Conservation (phyloP, 2,797 vertebrate species). For the Aldrovandia affinis region DNA sequence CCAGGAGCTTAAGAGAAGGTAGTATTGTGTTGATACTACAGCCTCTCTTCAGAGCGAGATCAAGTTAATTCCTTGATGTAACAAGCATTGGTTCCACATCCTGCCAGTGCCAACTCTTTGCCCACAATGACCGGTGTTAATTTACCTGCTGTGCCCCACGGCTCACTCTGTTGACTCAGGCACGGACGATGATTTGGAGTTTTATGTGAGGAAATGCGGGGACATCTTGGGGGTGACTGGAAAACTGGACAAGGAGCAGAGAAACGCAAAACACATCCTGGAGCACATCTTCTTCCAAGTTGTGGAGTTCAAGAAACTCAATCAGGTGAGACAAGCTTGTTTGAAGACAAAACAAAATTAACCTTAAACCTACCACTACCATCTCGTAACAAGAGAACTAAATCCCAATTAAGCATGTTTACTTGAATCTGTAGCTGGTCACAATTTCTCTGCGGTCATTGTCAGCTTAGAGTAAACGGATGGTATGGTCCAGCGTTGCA, state of each 20-base stretch:
- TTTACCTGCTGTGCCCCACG: neutral
- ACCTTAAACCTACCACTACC: neutral
- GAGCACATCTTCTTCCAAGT: slow-evolving; percentile 96
- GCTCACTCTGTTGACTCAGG: slow-evolving; percentile 65
- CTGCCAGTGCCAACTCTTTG: neutral
- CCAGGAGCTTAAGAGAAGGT: neutral
- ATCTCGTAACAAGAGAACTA: neutral
- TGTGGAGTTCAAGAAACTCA: slow-evolving; percentile 95
- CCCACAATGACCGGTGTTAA: no score
- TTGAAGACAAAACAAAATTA: neutral
- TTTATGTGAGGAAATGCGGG: slow-evolving; percentile 91
- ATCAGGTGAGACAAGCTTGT: slow-evolving; percentile 78
- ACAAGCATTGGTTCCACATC: neutral
- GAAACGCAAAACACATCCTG: slow-evolving; percentile 89
- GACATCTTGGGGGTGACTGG: slow-evolving; percentile 90
- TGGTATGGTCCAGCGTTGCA: neutral
- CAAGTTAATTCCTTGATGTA: neutral
- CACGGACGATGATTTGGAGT: slow-evolving; percentile 94
- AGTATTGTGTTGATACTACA: neutral
- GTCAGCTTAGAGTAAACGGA: neutral
- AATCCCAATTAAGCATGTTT: neutral
- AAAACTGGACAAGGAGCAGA: slow-evolving; percentile 87
- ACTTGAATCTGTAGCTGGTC: neutral
- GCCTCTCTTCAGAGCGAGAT: neutral
- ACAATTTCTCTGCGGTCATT: neutral